Conservation (phyloP, 2,888 invertebrate species). For the Pseudococcus jackbeardsleyi region DNA sequence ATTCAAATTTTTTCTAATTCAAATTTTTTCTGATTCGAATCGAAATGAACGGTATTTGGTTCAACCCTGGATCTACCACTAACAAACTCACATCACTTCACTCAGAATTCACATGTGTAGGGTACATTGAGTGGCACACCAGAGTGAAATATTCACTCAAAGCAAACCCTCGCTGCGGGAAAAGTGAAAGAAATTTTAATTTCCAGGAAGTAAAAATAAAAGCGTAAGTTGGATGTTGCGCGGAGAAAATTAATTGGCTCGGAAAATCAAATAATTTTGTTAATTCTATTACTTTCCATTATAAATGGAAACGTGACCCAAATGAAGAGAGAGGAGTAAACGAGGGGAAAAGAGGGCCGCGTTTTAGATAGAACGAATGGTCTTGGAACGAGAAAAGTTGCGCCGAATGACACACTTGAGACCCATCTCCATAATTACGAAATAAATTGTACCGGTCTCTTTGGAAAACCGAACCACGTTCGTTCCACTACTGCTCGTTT, state of each 20-base stretch:
- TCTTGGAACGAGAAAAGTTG: slow-evolving; percentile 65
- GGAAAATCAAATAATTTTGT: slow-evolving; percentile 66
- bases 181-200: slow-evolving; percentile 61
- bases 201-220: slow-evolving; percentile 52
- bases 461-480: slow-evolving; percentile 58
- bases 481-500: slow-evolving; percentile 54
- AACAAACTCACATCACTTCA: too few species aligned
- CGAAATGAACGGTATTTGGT: too few species aligned
- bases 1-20: too few species aligned
- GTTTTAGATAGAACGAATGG: slow-evolving; percentile 63
- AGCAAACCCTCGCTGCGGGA: not conserved
- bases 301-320: slow-evolving; percentile 65
- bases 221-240: slow-evolving; percentile 32
- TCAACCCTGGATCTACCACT: too few species aligned
- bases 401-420: slow-evolving; percentile 67
- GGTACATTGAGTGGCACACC: too few species aligned
- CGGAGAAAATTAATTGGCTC: slow-evolving; percentile 59
- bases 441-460: slow-evolving; percentile 67
- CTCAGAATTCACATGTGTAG: too few species aligned
- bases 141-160: too few species aligned
- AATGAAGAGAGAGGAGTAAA: slow-evolving; percentile 44
- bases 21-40: too few species aligned
- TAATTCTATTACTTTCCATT: slow-evolving; percentile 67
- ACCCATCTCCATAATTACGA: slow-evolving; percentile 68
- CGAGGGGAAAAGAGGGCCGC: slow-evolving; percentile 32